phyloP scores from a whole-genome alignment of 2,888 invertebrate genomes.

The Melangyna quadrimaculata region DNA sequence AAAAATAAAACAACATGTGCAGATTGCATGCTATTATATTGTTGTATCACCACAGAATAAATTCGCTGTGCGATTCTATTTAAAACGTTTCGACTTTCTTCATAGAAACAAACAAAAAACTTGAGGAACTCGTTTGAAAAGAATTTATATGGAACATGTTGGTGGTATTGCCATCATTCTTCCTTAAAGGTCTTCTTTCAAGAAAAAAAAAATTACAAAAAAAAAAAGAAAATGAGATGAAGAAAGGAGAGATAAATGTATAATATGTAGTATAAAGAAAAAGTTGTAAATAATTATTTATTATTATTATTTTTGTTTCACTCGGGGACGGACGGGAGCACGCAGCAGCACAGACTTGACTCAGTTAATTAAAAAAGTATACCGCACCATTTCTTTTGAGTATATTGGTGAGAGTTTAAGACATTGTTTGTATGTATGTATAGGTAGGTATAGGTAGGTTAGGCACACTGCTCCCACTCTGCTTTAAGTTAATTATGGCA shows the following conservation, averaged over 20 bases:
- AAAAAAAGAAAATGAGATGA: not conserved
- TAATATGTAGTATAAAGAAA: not conserved
- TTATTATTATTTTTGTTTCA: constrained; percentile 11
- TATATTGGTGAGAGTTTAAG: not conserved
- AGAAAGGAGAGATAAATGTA: not conserved
- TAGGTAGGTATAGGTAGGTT: not conserved
- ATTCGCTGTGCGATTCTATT: constrained; percentile 44
- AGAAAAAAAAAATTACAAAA: not conserved
- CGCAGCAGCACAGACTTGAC: not conserved
- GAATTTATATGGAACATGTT: constrained; percentile 28
- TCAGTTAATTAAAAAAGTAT: constrained; percentile 37
- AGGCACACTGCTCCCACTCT: not conserved
- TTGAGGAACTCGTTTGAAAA: constrained; percentile 51
- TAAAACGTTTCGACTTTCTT: constrained; percentile 47
- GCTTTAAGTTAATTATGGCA: constrained; percentile 11
- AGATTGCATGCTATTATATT: constrained; percentile 21
- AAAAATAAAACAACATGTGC: constrained; percentile 18
- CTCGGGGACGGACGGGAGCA: not conserved
- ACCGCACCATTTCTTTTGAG: not conserved
- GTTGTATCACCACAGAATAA: constrained; percentile 18
- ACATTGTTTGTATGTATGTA: not conserved
- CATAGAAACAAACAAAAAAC: constrained; percentile 50
- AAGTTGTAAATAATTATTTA: constrained; percentile 34
- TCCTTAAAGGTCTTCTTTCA: constrained; percentile 20
- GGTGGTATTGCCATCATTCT: not conserved